A percentile compares a stretch with the other conserved stretches of the same genome.
Evolutionary conservation across 2,888 invertebrate genomes (phyloP).

Genomic region (Caenorhabditis sinica): DNA sequence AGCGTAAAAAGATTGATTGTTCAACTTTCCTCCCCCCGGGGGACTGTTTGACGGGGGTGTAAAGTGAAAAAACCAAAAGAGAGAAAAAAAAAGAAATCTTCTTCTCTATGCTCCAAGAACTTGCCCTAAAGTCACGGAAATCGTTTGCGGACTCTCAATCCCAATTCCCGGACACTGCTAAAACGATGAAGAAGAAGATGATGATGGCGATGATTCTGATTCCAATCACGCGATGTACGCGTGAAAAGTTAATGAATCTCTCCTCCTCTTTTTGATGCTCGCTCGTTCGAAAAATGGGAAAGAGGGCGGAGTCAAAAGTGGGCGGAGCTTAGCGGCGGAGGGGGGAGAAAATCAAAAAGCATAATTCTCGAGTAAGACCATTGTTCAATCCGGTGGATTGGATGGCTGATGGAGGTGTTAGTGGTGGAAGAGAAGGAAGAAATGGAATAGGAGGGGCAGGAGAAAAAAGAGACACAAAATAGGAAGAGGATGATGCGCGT

Average conservation of each 20-base stretch:
- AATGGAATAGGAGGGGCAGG: background rate
- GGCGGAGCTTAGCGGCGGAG: constrained; percentile 22
- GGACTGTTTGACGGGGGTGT: constrained; percentile 42
- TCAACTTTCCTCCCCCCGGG: constrained; percentile 40
- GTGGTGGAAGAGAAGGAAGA: background rate
- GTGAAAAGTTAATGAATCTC: constrained; percentile 59
- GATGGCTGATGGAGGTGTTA: no score
- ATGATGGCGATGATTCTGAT: constrained; percentile 4
- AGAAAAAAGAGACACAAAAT: background rate
- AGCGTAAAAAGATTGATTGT: constrained; percentile 39
- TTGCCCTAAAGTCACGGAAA: constrained; percentile 39
- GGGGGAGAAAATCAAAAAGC: constrained; percentile 1
- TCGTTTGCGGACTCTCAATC: constrained; percentile 26
- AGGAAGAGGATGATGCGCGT: constrained; percentile 13
- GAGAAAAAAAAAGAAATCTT: constrained; percentile 35
- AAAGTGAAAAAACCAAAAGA: constrained; percentile 43
- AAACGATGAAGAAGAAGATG: no score
- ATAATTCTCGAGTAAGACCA: background rate
- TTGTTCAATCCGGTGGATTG: constrained; percentile 24
- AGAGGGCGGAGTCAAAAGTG: constrained; percentile 5
- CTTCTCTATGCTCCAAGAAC: background rate
- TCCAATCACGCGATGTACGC: constrained; percentile 60
- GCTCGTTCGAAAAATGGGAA: background rate
- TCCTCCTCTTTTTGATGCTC: background rate
- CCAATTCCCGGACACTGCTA: no score